Conservation (phyloP, 2,113 vertebrate genomes). For the Himantopus leucocephalus region DNA sequence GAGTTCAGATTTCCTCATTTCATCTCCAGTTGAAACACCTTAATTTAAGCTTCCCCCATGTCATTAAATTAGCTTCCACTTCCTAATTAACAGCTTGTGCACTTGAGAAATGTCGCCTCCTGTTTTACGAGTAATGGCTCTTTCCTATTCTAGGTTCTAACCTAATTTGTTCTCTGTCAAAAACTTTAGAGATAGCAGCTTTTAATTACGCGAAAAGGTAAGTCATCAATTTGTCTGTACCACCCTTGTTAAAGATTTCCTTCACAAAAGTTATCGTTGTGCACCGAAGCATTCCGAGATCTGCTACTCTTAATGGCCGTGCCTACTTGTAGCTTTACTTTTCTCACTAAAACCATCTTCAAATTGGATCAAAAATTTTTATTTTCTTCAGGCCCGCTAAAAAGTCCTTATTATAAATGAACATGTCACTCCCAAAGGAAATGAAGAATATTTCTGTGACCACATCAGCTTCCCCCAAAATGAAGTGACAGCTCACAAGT, state of each 20-base stretch:
- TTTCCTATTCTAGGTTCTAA: slow-evolving; percentile 37
- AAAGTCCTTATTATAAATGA: not conserved
- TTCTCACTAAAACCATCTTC: not conserved
- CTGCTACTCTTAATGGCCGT: not conserved
- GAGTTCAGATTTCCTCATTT: slow-evolving; percentile 1
- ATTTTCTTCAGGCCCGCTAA: not conserved
- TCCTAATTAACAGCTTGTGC: slow-evolving; percentile 68
- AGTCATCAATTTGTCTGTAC: not conserved
- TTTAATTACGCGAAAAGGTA: slow-evolving; percentile 57
- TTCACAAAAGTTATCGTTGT: not conserved
- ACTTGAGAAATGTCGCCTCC: slow-evolving; percentile 60
- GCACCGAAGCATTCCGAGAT: not conserved
- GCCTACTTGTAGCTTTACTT: not conserved
- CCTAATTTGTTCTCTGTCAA: slow-evolving; percentile 62
- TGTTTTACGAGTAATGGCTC: slow-evolving; percentile 50
- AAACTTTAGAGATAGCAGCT: slow-evolving; percentile 46
- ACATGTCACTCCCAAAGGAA: not conserved
- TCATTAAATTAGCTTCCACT: slow-evolving; percentile 10
- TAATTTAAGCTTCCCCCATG: slow-evolving; percentile 48
- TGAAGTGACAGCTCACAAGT: not conserved
- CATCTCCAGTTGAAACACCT: slow-evolving; percentile 34
- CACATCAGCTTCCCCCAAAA: not conserved
- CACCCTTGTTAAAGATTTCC: not conserved
- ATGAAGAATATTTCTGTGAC: not conserved
- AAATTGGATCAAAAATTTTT: not conserved